Evolutionary conservation across 2,797 vertebrate species (phyloP).

Genomic region (Enteromius thamalakanensis): DNA sequence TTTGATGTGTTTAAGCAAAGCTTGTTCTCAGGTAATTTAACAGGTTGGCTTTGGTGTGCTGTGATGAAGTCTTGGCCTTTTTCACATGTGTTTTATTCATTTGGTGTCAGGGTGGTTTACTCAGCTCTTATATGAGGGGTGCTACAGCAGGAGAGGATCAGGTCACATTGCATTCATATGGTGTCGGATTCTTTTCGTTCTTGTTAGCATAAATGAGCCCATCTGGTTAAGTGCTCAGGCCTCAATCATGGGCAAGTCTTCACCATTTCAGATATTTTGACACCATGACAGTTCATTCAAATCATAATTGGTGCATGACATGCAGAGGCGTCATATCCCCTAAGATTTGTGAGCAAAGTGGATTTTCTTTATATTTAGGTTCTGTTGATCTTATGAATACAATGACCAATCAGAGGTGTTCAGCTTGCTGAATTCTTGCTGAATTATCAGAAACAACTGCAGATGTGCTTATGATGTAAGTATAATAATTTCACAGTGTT

Average conservation of each 20-base stretch:
- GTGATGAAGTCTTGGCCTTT: constrained; percentile 16
- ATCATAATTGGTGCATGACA: neutral
- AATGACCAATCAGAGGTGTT: too few species aligned
- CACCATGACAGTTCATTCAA: constrained; percentile 1
- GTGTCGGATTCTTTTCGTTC: constrained; percentile 52
- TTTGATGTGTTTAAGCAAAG: constrained; percentile 9
- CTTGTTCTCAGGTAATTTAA: neutral
- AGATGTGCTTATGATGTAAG: too few species aligned
- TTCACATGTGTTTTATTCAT: constrained; percentile 38
- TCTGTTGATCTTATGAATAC: too few species aligned
- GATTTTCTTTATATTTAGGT: too few species aligned
- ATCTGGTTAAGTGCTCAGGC: constrained; percentile 32
- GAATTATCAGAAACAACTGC: too few species aligned
- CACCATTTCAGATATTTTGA: constrained; percentile 22
- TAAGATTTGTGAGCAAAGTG: too few species aligned
- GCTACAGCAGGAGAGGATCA: constrained; percentile 37
- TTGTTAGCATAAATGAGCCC: constrained; percentile 56
- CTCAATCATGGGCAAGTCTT: constrained; percentile 14
- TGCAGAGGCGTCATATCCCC: too few species aligned
- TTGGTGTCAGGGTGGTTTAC: constrained; percentile 6
- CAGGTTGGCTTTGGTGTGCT: neutral
- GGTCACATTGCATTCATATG: constrained; percentile 40
- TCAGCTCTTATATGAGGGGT: constrained; percentile 34
- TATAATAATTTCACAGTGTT: too few species aligned
- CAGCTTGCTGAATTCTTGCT: too few species aligned